Base-by-base conservation (phyloP, 2,888 invertebrate species). In the Coleophora flavipennella region DNA sequence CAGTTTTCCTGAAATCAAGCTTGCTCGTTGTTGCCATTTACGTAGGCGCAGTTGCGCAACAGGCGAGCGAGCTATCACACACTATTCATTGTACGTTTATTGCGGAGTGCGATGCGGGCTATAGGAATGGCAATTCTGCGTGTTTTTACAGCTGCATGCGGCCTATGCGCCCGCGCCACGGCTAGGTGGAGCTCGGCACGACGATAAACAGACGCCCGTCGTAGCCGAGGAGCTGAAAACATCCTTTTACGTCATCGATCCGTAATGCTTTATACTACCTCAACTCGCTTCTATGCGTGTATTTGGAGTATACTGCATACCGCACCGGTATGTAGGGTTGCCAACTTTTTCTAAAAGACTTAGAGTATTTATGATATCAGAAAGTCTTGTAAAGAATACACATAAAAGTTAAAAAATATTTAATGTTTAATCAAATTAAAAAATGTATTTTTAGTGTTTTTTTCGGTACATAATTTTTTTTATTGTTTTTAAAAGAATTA, bases 241-340 rank as follows among this genome's bases (percentile, higher is more conserved):
- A 83, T 83, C 83, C 83, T 84, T 83, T 83, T 83, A 81, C 83
- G 81, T 83, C 81, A 84, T 78, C 80, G 53, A 55, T 67, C 62
- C 64, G 68, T 66, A 72, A 74, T 73, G 74, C 75, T 60, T 72
- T 60, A n/a, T n/a, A n/a, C 61, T 55, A 56, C 67, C 59, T 60
- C 60, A 59, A 63, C 20, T 20, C 20, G 3, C 20, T 20, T 20
- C 20, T 20, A 20, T 20, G 6, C 20, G 20, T 4, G 20, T 20
- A 20, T 20, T 4, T 20, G 20, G 20, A 20, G 20, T 20, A 20
- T 20, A 20, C 6, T 20, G 20, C 20, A 20, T 20, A 20, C 6
- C 20, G n/a, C n/a, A n/a, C n/a, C n/a, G n/a, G n/a, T n/a, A n/a
- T n/a, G n/a, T n/a, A n/a, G n/a, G n/a, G n/a, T n/a, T n/a, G n/a